These are phyloP conservation scores for Flabesymbios commensalis DNA, from an alignment of 2,888 invertebrate genomes.

Conservation along the genomic window DNA sequence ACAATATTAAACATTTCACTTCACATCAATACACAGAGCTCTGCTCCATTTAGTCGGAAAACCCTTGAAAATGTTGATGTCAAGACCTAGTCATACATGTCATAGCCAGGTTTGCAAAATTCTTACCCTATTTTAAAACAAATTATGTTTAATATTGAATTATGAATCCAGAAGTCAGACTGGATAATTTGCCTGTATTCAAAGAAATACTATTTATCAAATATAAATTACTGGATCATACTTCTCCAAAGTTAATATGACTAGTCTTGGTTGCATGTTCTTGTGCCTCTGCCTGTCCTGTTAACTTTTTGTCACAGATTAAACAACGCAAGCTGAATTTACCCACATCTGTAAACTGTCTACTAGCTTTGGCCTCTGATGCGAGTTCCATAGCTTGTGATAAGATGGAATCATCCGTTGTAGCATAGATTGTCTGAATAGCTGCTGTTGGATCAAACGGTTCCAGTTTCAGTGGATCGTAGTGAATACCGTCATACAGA, in stretches of 20 bases:
- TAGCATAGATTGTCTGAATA: conserved; percentile 78
- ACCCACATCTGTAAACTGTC: conserved; percentile 88
- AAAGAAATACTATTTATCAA: too few relatives aligned
- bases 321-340: conserved; percentile 84
- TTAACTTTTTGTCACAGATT: conserved; percentile 76
- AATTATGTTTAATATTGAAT: too few relatives aligned
- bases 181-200: too few relatives aligned
- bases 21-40: too few relatives aligned
- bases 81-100: too few relatives aligned
- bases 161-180: too few relatives aligned
- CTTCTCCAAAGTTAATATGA: conserved; percentile 68
- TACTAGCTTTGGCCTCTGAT: conserved; percentile 82
- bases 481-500: conserved; percentile 94
- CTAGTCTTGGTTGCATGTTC: conserved; percentile 83
- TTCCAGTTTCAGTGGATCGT: conserved; percentile 90
- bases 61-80: too few relatives aligned
- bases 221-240: too few relatives aligned
- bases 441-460: conserved; percentile 60
- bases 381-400: conserved; percentile 83
- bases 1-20: too few relatives aligned
- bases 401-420: conserved; percentile 74
- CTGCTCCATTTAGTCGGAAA: too few relatives aligned
- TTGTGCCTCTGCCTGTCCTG: conserved; percentile 81
- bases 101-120: too few relatives aligned
- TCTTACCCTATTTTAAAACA: too few relatives aligned